Evolutionary conservation across 2,113 vertebrate genomes (phyloP), one percentile per base, ranked within the genome.

Genomic region (Toxotes chatareus): DNA sequence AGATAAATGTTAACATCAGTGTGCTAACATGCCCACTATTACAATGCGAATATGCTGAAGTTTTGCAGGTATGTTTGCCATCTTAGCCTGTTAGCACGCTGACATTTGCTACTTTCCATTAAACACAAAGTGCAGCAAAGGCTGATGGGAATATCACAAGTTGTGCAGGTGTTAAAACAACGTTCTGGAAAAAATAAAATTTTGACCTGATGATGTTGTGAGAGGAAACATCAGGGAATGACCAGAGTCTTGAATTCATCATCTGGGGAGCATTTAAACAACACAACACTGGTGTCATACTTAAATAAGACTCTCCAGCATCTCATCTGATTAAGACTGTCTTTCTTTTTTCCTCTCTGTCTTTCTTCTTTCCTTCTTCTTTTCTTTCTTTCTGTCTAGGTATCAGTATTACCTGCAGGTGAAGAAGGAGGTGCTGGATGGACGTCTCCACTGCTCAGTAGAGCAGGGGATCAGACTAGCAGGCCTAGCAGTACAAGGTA

Each of bases 391-490:
- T 62, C 13, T 64, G 32, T 64, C 46, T 76, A 99, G 98, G 83
- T 99, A 98, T 85, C 98, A 99, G 95, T 99, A 99, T 94, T 99
- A 99, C 95, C 96, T 99, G 51, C 98, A 99, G 94, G 96, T 98
- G 86, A 99, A 98, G 90, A 99, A 99, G 88, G 97, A 97, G n/a
- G 95, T 99, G 79, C 93, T 98, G 11, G 97, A 98, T 67, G 98
- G 97, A 12, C 95, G 94, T 23, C 82, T 99, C 17, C 95, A 96
- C 65, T 97, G 97, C 82, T 90, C 96, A 0, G 60, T 98, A 9
- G 98, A 99, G 66, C 97, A 97, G 92, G 96, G 96, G 71, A 96
- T 99, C 88, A 95, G 96, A 79, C 95, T 99, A 55, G 98, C 98
- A 23, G 96, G 97, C 62, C 91, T 99, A 84, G 98, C 98, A 23